phyloP scores from a whole-genome alignment of 2,113 vertebrate genomes.

The Octodon degus region DNA sequence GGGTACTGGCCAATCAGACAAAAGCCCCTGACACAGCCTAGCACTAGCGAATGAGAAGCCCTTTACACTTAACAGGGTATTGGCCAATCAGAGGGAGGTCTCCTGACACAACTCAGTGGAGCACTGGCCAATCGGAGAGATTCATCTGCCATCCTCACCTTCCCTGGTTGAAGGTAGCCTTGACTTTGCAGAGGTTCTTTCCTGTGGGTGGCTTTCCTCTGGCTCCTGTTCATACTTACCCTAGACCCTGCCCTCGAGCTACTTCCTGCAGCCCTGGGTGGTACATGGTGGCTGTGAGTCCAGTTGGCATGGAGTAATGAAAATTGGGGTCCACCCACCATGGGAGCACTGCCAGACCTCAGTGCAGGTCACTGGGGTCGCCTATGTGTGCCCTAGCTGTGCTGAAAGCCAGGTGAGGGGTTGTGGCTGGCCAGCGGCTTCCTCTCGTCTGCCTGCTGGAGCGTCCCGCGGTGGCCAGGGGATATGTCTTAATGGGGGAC shows the following conservation, averaged over 20 bases:
- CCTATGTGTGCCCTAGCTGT: accelerated
- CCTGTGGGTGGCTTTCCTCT: no score
- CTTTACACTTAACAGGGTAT: neutral
- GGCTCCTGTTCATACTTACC: neutral
- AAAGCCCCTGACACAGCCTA: neutral
- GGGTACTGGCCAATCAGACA: neutral
- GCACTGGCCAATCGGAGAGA: neutral
- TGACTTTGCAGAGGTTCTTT: no score
- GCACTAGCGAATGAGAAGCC: neutral
- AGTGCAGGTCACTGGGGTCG: accelerated
- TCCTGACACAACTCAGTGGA: neutral
- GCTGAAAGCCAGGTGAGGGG: neutral
- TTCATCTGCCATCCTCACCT: accelerated
- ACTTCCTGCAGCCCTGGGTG: neutral
- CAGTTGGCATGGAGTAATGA: neutral
- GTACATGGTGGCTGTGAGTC: neutral
- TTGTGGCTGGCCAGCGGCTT: neutral
- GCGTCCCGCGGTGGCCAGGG: accelerated
- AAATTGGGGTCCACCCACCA: accelerated
- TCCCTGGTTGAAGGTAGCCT: neutral
- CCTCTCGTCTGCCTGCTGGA: neutral
- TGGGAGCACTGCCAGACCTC: accelerated
- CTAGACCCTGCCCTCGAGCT: accelerated
- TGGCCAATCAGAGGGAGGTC: neutral
- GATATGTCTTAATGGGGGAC: neutral